phyloP scores from a whole-genome alignment of 2,888 invertebrate species.

The Athrips mouffetella region DNA sequence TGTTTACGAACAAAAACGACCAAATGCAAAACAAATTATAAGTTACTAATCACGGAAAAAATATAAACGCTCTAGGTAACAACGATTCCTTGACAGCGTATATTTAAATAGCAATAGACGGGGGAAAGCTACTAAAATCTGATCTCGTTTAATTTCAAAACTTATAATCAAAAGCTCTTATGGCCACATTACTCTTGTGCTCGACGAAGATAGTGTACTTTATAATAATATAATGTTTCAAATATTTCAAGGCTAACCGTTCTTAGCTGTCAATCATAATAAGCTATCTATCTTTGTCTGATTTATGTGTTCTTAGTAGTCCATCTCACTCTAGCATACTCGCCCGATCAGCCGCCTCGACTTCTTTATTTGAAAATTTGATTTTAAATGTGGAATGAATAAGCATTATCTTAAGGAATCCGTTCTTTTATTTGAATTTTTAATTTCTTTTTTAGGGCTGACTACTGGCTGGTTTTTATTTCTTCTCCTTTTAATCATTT shows the following conservation, averaged over 20 bases:
- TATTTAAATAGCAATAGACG: conserved; percentile 20
- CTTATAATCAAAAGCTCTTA: conserved; percentile 30
- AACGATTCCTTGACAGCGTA: conserved; percentile 9
- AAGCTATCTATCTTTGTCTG: conserved; percentile 68
- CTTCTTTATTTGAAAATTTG: conserved; percentile 77
- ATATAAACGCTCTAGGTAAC: background rate
- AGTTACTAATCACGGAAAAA: background rate
- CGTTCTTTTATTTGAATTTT: conserved; percentile 75
- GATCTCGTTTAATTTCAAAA: conserved; percentile 17
- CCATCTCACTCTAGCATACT: conserved; percentile 52
- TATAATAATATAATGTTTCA: conserved; percentile 79
- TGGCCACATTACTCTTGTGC: conserved; percentile 62
- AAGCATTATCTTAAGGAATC: conserved; percentile 77
- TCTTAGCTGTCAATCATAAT: conserved; percentile 79
- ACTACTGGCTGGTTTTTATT: conserved; percentile 53
- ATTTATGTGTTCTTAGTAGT: conserved; percentile 45
- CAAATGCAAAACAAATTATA: no score
- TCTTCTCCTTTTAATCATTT: conserved; percentile 57
- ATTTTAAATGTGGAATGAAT: conserved; percentile 79
- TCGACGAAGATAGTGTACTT: conserved; percentile 73
- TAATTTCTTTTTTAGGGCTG: conserved; percentile 69
- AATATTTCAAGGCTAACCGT: conserved; percentile 79
- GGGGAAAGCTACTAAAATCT: conserved; percentile 14
- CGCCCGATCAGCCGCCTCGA: conserved; percentile 66
- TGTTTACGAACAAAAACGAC: no score